These are phyloP conservation scores for Bombylius discolor DNA, from an alignment of 2,888 invertebrate species.

Conservation along the genomic window DNA sequence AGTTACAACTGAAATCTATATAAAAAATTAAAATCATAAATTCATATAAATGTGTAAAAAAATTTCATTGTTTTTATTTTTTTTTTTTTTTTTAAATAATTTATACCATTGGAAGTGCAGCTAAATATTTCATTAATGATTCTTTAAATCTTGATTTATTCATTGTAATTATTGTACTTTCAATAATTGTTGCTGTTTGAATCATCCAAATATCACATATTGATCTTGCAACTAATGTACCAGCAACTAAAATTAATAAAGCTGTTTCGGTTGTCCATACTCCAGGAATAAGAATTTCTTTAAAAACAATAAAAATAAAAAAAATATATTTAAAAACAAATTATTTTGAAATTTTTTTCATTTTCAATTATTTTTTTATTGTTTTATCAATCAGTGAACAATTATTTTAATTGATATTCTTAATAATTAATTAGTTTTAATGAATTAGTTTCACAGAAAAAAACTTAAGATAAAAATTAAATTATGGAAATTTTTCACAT, in stretches of 20 bases:
- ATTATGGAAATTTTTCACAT: too few species aligned
- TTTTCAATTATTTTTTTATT: too few species aligned
- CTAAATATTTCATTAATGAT: constrained; percentile 62
- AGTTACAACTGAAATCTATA: constrained; percentile 84
- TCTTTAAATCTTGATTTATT: constrained; percentile 61
- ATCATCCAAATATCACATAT: constrained; percentile 97
- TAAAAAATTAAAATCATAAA: constrained; percentile 14
- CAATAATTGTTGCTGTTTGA: constrained; percentile 82
- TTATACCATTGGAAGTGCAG: constrained; percentile 73
- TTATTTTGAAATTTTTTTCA: too few species aligned
- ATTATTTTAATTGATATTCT: too few species aligned
- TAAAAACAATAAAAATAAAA: constrained; percentile 2
- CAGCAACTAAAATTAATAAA: constrained; percentile 60
- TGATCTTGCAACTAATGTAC: constrained; percentile 72
- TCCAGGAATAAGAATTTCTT: constrained; percentile 65
- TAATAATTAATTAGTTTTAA: too few species aligned
- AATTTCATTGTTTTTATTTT: neutral
- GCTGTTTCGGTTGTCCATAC: constrained; percentile 63
- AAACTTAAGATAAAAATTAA: too few species aligned
- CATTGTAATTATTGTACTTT: constrained; percentile 89
- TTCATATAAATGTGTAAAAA: neutral
- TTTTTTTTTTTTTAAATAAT: neutral
- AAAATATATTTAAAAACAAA: too few species aligned
- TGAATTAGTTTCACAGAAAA: too few species aligned
- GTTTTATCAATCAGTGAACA: too few species aligned